Percentiles rank a stretch among this genome's conserved stretches.
These are phyloP conservation scores for Musca domestica DNA, from an alignment of 1,140 invertebrate species.

Conservation along the genomic window DNA sequence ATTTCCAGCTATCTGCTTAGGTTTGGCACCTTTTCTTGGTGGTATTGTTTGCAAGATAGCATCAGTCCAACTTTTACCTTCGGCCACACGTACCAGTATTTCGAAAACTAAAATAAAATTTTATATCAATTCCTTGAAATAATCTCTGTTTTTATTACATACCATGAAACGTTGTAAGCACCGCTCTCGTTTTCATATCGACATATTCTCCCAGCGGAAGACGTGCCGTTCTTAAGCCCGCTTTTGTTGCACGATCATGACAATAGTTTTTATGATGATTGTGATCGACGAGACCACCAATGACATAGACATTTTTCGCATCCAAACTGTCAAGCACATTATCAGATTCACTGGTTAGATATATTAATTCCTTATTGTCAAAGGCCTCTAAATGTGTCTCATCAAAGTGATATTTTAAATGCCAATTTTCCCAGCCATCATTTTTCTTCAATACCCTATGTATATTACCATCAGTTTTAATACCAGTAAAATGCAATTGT, in stretches of 20 bases:
- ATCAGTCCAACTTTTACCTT: conserved; percentile 81
- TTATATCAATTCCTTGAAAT: not conserved
- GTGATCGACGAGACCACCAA: conserved; percentile 98
- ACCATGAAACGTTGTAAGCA: conserved; percentile 96
- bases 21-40: conserved; percentile 69
- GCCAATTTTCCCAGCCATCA: conserved; percentile 91
- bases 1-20: conserved; percentile 29
- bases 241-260: conserved; percentile 74
- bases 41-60: conserved; percentile 80
- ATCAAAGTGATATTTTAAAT: conserved; percentile 64
- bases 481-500: conserved; percentile 84
- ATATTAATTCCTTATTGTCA: conserved; percentile 70
- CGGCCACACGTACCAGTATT: conserved; percentile 76
- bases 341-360: conserved; percentile 92
- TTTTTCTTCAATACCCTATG: conserved; percentile 71
- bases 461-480: conserved; percentile 66
- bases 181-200: conserved; percentile 89
- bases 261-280: conserved; percentile 94
- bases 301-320: conserved; percentile 82
- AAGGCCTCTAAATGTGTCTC: conserved; percentile 34
- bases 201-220: conserved; percentile 89
- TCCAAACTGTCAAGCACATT: conserved; percentile 79
- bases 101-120: conserved; percentile 80
- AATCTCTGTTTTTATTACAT: conserved; percentile 35
- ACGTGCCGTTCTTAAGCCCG: conserved; percentile 78